Conservation (phyloP, 2,113 vertebrate genomes). For the Rhizomys pruinosus region DNA sequence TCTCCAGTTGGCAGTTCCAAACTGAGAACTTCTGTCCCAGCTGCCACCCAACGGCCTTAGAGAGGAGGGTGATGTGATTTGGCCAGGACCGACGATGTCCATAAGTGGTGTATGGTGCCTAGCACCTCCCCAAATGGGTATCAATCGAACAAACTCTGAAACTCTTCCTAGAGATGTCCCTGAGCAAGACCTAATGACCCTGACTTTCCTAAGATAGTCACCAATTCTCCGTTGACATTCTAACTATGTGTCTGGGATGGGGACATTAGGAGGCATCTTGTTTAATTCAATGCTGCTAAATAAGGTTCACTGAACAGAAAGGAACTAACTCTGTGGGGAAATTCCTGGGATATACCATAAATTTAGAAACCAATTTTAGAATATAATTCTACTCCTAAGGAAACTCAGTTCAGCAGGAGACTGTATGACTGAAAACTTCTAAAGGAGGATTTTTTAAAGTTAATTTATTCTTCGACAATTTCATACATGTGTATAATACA, state of each 20-base stretch:
- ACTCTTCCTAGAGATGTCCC: background rate
- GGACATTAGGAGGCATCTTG: background rate
- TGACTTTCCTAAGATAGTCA: background rate
- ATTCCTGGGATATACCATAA: background rate
- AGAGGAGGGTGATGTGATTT: background rate
- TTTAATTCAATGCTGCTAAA: conserved; percentile 10
- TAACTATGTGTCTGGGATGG: background rate
- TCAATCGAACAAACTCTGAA: background rate
- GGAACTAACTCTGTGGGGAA: background rate
- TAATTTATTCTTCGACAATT: too few species aligned
- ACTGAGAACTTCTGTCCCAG: background rate
- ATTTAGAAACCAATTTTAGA: conserved; percentile 36
- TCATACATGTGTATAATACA: too few species aligned
- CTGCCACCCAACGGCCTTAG: background rate
- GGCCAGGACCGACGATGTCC: background rate
- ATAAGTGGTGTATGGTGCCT: background rate
- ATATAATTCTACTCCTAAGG: conserved; percentile 4
- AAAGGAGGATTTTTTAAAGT: background rate
- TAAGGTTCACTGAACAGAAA: conserved; percentile 9
- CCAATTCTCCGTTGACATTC: background rate
- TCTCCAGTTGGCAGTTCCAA: background rate
- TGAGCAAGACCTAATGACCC: background rate
- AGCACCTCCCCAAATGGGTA: background rate
- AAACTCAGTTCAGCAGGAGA: background rate
- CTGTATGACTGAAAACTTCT: background rate